Percentiles rank a stretch among this genome's conserved stretches.
phyloP scores from a whole-genome alignment of 64 coral and sea anemone species.

The Porites lutea region DNA sequence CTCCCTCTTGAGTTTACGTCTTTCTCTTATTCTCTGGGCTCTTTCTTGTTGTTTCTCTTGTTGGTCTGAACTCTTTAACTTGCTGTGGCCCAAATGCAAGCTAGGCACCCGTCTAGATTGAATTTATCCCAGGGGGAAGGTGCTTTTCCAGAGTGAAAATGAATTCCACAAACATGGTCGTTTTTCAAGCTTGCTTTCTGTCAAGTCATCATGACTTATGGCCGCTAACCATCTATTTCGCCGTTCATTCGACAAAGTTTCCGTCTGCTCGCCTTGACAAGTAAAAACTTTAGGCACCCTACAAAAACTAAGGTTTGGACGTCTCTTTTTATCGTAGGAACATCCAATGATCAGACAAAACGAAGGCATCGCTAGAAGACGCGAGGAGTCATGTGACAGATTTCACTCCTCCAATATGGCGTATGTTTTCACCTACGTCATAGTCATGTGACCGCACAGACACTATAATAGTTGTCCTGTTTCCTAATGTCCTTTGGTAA shows the following conservation, averaged over 20 bases:
- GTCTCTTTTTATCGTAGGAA: conserved; percentile 56
- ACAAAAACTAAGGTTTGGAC: conserved; percentile 54
- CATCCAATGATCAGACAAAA: conserved; percentile 66
- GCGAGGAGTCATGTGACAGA: not conserved
- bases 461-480: conserved; percentile 2
- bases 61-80: conserved; percentile 10
- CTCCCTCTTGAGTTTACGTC: conserved; percentile 48
- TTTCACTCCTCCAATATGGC: conserved; percentile 55
- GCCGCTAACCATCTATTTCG: conserved; percentile 35
- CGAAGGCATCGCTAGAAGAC: conserved; percentile 25
- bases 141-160: conserved; percentile 72
- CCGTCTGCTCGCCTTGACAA: conserved; percentile 58
- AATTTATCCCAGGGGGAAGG: conserved; percentile 59
- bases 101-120: conserved; percentile 46
- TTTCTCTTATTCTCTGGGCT: conserved; percentile 41
- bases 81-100: conserved; percentile 60
- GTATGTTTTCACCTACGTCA: conserved; percentile 37
- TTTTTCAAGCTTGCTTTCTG: conserved; percentile 51
- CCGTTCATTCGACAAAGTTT: conserved; percentile 63
- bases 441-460: conserved; percentile 33
- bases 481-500: too few species aligned
- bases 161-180: conserved; percentile 49
- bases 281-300: conserved; percentile 58
- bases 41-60: conserved; percentile 25
- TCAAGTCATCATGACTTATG: conserved; percentile 65